Base-by-base conservation (phyloP, 2,797 vertebrate species). In the Malacoctenus gilli region DNA sequence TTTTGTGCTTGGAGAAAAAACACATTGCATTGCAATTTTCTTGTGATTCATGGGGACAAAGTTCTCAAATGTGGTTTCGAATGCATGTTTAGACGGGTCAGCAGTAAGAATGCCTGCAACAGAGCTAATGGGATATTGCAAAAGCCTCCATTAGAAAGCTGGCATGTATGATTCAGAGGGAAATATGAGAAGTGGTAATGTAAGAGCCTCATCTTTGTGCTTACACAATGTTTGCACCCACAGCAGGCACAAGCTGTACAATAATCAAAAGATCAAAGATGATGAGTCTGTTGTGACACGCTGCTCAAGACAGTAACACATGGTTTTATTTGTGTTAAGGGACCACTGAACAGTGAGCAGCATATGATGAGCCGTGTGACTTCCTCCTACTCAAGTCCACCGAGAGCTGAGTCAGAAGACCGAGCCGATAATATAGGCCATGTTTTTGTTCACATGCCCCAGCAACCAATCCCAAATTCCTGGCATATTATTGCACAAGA, bases 381-480 rank as follows among this genome's bases (percentile, higher is more conserved):
- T 75, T 72, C 68, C 73, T 80, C 65, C 71, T 44, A 50, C 59
- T 64, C 35, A 65, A 79, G 61, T 79, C 43, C 37, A 66, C 3
- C 2, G 52, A 40, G 47, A 67, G 61, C 79, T 77, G 85, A 85
- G 78, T 88, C 77, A 86, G 68, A 83, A 40, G n/a, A 51, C 56
- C 12, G 28, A 7, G 1, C 42, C 64, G 25, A 20, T 42, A 58
- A 67, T 64, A 69, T 72, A 62, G 74, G 61, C 57, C 71, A 53
- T 73, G 72, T 77, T 82, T 81, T 75, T 76, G 58, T 80, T 79
- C 59, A 22, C 53, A 55, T 59, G 57, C 53, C 47, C 74, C 51
- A 15, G 59, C 60, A 63, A 59, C 68, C 59, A 50, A 69, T 69
- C 74, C 64, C 64, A 78, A 71, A 86, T 89, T 85, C 85, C 75